phyloP scores from a whole-genome alignment of 2,797 vertebrate genomes.

The Hypotaenidia philippensis region DNA sequence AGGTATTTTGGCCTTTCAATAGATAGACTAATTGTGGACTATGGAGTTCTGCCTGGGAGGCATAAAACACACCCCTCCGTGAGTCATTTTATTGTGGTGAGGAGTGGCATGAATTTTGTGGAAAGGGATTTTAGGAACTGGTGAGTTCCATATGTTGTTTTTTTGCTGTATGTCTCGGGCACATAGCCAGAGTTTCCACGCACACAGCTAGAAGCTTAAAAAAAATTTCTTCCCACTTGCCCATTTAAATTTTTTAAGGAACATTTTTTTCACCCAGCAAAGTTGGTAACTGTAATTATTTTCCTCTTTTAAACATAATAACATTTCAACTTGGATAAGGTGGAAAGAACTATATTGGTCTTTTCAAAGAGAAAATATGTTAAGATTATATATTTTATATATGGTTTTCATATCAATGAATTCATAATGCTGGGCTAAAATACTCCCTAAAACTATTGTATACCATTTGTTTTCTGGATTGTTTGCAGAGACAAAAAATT shows the following conservation, averaged over 20 bases:
- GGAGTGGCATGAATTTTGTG: conserved; percentile 78
- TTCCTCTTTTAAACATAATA: conserved; percentile 54
- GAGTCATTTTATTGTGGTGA: conserved; percentile 77
- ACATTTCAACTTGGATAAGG: conserved; percentile 34
- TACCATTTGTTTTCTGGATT: conserved; percentile 41
- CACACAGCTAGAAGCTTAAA: conserved; percentile 53
- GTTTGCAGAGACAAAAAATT: conserved; percentile 46
- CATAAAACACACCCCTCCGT: conserved; percentile 73
- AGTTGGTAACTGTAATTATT: conserved; percentile 20
- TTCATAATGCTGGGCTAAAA: conserved; percentile 11
- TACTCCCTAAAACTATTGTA: conserved; percentile 2
- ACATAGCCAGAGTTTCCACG: conserved; percentile 56
- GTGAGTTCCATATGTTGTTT: conserved; percentile 79
- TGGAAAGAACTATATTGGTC: conserved; percentile 39
- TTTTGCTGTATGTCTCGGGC: conserved; percentile 61
- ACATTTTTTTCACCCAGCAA: neutral
- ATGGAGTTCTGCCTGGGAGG: conserved; percentile 80
- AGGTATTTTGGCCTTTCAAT: conserved; percentile 81
- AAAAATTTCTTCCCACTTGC: conserved; percentile 43
- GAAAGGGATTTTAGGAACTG: conserved; percentile 78
- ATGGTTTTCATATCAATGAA: conserved; percentile 30
- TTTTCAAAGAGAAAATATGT: conserved; percentile 47
- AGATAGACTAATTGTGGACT: conserved; percentile 84
- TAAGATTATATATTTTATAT: conserved; percentile 45
- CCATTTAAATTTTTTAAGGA: conserved; percentile 61